Percentiles rank a stretch among this genome's conserved stretches.
Evolutionary conservation across 2,113 vertebrate species (phyloP).

Genomic region (Buteo buteo): DNA sequence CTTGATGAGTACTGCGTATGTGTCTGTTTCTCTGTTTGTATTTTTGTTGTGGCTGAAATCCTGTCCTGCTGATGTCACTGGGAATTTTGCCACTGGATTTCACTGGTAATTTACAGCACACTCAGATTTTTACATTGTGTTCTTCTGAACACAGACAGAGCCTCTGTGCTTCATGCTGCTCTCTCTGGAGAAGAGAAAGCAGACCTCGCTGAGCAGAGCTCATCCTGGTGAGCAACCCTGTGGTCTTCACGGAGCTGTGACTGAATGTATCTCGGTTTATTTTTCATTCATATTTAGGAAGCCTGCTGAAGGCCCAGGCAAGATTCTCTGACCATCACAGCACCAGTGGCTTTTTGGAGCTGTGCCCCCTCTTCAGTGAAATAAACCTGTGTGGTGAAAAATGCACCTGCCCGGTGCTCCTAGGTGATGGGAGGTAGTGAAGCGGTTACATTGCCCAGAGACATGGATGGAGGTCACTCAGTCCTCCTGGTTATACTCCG

Average conservation of each 20-base stretch:
- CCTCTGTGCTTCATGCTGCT: neutral
- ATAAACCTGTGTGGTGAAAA: neutral
- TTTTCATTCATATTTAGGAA: neutral
- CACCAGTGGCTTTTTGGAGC: neutral
- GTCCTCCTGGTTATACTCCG: neutral
- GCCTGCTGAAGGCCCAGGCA: neutral
- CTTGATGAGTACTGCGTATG: neutral
- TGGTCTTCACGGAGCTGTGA: neutral
- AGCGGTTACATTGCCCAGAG: neutral
- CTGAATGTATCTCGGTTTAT: neutral
- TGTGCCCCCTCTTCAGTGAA: neutral
- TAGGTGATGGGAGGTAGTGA: neutral
- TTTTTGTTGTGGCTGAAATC: neutral
- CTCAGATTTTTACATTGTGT: neutral
- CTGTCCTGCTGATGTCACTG: neutral
- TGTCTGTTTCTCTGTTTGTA: neutral
- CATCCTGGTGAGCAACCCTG: neutral
- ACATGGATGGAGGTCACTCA: neutral
- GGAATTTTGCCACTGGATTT: neutral
- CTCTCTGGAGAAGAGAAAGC: neutral
- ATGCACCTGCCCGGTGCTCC: rapidly evolving
- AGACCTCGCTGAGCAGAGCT: neutral
- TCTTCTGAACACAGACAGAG: neutral
- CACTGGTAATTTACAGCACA: neutral
- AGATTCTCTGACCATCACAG: neutral